Conservation (phyloP, 2,888 invertebrate genomes). For the Lepidocyrtoides sp. region DNA sequence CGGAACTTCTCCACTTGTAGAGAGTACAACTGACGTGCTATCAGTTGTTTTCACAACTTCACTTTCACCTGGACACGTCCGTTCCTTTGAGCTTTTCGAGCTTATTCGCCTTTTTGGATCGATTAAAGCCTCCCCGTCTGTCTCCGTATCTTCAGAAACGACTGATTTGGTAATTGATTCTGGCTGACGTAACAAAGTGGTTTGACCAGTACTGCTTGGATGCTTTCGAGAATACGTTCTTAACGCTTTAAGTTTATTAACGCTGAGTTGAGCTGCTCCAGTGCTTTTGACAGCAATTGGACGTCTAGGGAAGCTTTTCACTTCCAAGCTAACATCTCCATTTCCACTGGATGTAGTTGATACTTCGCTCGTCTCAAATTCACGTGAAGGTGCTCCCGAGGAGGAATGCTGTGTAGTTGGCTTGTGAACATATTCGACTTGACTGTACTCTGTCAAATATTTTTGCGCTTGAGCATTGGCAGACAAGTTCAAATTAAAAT, state of each 20-base stretch:
- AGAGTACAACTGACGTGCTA: neutral
- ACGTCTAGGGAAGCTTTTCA: neutral
- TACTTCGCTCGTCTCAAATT: neutral
- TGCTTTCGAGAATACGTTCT: neutral
- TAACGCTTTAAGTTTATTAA: neutral
- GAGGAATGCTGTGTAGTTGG: neutral
- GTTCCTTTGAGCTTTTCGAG: too few relatives aligned
- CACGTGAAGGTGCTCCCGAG: too few relatives aligned
- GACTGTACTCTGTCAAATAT: slow-evolving; percentile 13
- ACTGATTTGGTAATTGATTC: neutral
- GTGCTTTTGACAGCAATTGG: slow-evolving; percentile 62
- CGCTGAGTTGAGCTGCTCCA: slow-evolving; percentile 14
- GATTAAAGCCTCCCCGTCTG: neutral
- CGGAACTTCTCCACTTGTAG: too few relatives aligned
- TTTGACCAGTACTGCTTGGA: neutral
- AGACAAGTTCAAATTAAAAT: slow-evolving; percentile 6
- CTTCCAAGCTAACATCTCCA: neutral
- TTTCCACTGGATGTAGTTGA: too few relatives aligned
- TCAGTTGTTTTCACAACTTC: neutral
- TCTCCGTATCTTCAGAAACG: neutral
- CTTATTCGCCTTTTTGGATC: too few relatives aligned
- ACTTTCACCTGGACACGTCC: too few relatives aligned
- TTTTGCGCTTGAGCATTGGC: neutral
- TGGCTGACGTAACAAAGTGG: neutral
- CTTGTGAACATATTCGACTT: slow-evolving; percentile 14